Conservation (phyloP, 1,140 invertebrate genomes). For the Anastrepha ludens region DNA sequence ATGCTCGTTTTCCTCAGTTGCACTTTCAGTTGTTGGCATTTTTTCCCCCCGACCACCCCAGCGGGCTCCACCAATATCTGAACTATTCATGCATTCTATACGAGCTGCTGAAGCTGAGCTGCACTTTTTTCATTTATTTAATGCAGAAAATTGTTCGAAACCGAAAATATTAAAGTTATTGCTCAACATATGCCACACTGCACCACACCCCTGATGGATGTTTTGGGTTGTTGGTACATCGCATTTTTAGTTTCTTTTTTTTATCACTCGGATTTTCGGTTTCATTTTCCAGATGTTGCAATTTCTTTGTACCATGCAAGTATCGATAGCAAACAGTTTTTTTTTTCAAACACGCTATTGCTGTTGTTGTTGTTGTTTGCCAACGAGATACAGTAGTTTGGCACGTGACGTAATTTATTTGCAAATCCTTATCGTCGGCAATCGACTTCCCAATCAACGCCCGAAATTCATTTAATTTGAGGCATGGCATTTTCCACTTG, state of each 20-base stretch:
- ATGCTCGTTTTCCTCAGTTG: slow-evolving; percentile 36
- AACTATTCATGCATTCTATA: slow-evolving; percentile 2
- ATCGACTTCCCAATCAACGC: neutral
- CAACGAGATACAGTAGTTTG: neutral
- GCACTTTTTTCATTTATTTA: neutral
- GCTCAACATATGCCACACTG: neutral
- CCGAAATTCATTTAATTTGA: slow-evolving; percentile 47
- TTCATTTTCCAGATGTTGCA: slow-evolving; percentile 47
- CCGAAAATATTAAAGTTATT: slow-evolving; percentile 40
- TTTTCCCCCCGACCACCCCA: neutral
- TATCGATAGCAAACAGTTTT: no score
- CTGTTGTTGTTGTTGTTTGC: neutral
- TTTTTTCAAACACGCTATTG: neutral
- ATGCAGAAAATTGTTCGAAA: neutral
- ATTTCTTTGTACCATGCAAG: slow-evolving; percentile 32
- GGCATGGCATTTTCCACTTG: neutral
- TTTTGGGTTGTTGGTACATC: no score
- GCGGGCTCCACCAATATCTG: neutral
- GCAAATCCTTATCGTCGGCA: neutral
- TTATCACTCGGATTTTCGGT: neutral
- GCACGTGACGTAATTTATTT: neutral
- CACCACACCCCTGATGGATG: neutral
- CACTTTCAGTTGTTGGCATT: neutral
- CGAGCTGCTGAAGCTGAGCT: neutral
- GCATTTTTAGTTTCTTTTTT: neutral